These are phyloP conservation scores for Clostera curtula DNA, from an alignment of 2,888 invertebrate species.

Conservation along the genomic window DNA sequence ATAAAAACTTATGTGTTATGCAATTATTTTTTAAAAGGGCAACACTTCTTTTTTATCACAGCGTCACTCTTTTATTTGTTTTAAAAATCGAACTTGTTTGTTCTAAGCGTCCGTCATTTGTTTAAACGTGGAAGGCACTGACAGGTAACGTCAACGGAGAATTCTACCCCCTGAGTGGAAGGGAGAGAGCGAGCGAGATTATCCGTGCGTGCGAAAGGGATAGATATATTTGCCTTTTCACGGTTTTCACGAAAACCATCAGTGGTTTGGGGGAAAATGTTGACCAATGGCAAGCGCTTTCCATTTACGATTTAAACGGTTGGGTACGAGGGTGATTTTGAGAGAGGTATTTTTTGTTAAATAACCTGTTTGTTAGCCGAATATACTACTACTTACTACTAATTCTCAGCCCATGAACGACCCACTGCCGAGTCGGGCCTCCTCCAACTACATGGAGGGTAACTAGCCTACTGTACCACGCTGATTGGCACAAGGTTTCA, in stretches of 20 bases:
- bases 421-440: no score
- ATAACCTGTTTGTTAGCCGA: no score
- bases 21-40: constrained; percentile 7
- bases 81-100: constrained; percentile 20
- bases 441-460: no score
- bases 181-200: constrained; percentile 33
- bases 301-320: constrained; percentile 16
- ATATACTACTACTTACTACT: no score
- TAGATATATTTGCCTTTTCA: constrained; percentile 39
- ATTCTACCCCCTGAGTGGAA: constrained; percentile 51
- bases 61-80: constrained; percentile 9
- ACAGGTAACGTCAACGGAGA: constrained; percentile 33
- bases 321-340: constrained; percentile 22
- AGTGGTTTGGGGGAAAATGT: constrained; percentile 34
- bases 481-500: no score
- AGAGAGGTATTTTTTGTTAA: constrained; percentile 20
- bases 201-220: constrained; percentile 32
- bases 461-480: no score
- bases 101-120: constrained; percentile 55
- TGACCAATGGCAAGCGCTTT: constrained; percentile 40
- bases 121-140: constrained; percentile 63
- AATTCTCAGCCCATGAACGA: no score
- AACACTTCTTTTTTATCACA: constrained; percentile 22
- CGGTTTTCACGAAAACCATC: constrained; percentile 49
- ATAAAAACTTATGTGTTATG: constrained; percentile 6